phyloP scores from a whole-genome alignment of 2,113 vertebrate species.

The Mola mola region DNA sequence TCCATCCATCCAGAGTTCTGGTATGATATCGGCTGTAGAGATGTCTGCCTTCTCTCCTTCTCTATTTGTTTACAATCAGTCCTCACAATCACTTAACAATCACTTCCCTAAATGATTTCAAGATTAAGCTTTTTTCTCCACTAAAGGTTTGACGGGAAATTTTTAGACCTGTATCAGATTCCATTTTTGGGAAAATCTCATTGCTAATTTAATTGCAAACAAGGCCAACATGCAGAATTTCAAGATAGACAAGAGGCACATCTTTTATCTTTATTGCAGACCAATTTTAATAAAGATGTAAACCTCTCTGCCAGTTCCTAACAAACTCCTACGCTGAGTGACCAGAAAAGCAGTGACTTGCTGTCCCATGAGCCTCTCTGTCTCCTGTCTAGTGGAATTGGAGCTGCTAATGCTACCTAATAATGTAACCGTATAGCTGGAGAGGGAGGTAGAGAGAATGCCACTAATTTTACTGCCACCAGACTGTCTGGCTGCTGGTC shows the following conservation, averaged over 20 bases:
- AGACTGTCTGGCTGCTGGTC: constrained; percentile 48
- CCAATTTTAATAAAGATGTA: background rate
- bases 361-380: constrained; percentile 1
- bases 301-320: background rate
- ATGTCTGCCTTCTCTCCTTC: no score
- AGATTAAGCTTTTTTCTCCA: no score
- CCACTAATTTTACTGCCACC: constrained; percentile 34
- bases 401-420: constrained; percentile 7
- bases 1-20: no score
- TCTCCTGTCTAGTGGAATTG: constrained; percentile 24
- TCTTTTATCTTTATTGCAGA: background rate
- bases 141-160: background rate
- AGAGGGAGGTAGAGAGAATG: background rate
- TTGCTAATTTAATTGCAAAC: background rate
- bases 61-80: no score
- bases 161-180: background rate
- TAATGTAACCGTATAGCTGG: background rate
- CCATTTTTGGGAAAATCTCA: background rate
- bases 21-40: no score
- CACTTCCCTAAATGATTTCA: no score
- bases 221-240: background rate
- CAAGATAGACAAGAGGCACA: background rate
- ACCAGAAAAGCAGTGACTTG: background rate
- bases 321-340: background rate
- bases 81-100: no score